Percentiles rank a stretch among this genome's conserved stretches.
Conservation (phyloP, 2,888 invertebrate genomes). For the Mythimna impura region DNA sequence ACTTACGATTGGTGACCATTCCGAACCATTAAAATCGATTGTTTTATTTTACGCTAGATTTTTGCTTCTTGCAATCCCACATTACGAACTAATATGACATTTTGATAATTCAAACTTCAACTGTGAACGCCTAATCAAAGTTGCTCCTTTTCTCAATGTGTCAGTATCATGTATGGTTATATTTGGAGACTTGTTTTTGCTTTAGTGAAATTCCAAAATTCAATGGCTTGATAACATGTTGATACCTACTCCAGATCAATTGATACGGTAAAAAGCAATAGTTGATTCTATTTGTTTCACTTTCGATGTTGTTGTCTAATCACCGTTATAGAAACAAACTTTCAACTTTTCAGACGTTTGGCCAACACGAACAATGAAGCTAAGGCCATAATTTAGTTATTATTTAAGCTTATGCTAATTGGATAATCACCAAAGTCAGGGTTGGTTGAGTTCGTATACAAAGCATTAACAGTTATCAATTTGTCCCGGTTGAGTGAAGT, state of each 20-base stretch:
- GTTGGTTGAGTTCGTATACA: constrained; percentile 34
- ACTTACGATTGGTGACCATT: constrained; percentile 63
- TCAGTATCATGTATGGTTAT: background rate
- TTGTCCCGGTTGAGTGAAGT: constrained; percentile 49
- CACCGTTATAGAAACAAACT: background rate
- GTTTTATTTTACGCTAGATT: constrained; percentile 63
- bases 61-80: constrained; percentile 39
- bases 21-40: constrained; percentile 61
- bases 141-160: background rate
- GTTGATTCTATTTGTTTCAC: constrained; percentile 20
- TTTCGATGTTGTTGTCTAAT: constrained; percentile 1
- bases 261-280: background rate
- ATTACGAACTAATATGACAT: constrained; percentile 42
- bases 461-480: constrained; percentile 53
- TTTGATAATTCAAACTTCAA: constrained; percentile 18
- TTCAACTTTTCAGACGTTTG: background rate
- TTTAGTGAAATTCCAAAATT: background rate
- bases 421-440: constrained; percentile 41
- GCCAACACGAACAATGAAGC: constrained; percentile 13
- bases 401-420: constrained; percentile 33
- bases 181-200: background rate
- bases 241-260: too few relatives aligned
- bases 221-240: too few relatives aligned
- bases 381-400: constrained; percentile 24
- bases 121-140: background rate